Evolutionary conservation across 2,888 invertebrate genomes (phyloP).

Genomic region (Creontiades dilutus): DNA sequence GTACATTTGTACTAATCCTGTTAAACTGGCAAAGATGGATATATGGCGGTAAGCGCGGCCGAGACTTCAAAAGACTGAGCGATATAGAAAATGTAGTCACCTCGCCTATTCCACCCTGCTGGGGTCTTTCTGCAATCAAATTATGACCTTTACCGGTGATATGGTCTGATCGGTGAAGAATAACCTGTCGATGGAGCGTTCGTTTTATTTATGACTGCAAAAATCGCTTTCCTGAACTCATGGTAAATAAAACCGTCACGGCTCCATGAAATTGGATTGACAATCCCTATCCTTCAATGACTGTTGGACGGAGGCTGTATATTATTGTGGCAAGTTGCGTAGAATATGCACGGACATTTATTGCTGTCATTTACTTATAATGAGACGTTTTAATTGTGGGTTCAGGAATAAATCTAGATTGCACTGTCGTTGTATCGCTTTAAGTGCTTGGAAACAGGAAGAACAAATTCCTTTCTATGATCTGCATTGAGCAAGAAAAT

Average conservation of each 20-base stretch:
- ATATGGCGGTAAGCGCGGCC: constrained; percentile 41
- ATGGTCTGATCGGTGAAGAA: neutral
- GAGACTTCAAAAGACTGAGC: constrained; percentile 58
- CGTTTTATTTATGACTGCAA: neutral
- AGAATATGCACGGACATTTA: neutral
- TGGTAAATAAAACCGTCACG: neutral
- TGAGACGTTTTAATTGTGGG: too few relatives aligned
- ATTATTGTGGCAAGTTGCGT: neutral
- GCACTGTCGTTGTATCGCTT: too few relatives aligned
- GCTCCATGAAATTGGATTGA: neutral
- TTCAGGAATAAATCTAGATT: too few relatives aligned
- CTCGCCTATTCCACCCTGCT: constrained; percentile 17
- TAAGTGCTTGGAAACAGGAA: too few relatives aligned
- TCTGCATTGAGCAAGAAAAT: too few relatives aligned
- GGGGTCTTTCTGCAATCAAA: constrained; percentile 12
- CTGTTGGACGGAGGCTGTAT: neutral
- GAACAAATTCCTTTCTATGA: too few relatives aligned
- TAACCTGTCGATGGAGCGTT: neutral
- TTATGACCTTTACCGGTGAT: constrained; percentile 18
- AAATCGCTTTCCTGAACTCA: neutral
- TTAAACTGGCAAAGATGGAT: constrained; percentile 28
- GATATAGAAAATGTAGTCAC: constrained; percentile 38
- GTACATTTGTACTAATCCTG: constrained; percentile 62
- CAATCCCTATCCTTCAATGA: neutral
- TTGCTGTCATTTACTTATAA: neutral